phyloP scores from a whole-genome alignment of 2,888 invertebrate genomes.

The Artemia sp. region DNA sequence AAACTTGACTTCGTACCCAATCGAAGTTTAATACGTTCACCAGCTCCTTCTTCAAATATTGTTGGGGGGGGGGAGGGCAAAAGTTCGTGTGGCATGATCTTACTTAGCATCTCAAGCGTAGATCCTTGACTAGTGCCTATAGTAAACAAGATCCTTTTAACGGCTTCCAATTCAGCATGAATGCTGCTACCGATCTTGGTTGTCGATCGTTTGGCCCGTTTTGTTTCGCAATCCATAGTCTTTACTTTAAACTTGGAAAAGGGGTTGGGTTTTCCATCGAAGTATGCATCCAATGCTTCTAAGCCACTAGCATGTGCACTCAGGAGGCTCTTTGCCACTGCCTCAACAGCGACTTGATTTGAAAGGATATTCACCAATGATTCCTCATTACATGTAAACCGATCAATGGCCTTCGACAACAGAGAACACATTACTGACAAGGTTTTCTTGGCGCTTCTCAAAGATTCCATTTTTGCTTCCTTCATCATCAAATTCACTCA shows the following conservation, averaged over 20 bases:
- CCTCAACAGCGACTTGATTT: neutral
- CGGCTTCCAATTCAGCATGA: neutral
- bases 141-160: neutral
- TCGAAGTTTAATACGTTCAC: neutral
- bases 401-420: neutral
- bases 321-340: neutral
- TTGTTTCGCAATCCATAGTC: neutral
- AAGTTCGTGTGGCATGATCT: too few relatives aligned
- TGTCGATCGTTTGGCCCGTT: neutral
- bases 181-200: neutral
- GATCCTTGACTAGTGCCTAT: too few relatives aligned
- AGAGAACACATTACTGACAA: neutral
- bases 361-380: neutral
- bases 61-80: too few relatives aligned
- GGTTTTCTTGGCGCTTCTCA: neutral
- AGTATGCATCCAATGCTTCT: too few relatives aligned
- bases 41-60: too few relatives aligned
- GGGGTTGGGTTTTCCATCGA: neutral
- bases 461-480: neutral
- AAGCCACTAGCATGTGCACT: too few relatives aligned
- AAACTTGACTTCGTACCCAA: neutral
- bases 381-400: neutral
- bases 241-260: neutral
- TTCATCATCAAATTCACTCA: neutral
- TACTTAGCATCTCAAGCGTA: too few relatives aligned